A percentile compares a stretch with the other conserved stretches of the same genome.
Evolutionary conservation across 2,797 vertebrate species (phyloP).

Genomic region (Sebastes kiyomatsui): DNA sequence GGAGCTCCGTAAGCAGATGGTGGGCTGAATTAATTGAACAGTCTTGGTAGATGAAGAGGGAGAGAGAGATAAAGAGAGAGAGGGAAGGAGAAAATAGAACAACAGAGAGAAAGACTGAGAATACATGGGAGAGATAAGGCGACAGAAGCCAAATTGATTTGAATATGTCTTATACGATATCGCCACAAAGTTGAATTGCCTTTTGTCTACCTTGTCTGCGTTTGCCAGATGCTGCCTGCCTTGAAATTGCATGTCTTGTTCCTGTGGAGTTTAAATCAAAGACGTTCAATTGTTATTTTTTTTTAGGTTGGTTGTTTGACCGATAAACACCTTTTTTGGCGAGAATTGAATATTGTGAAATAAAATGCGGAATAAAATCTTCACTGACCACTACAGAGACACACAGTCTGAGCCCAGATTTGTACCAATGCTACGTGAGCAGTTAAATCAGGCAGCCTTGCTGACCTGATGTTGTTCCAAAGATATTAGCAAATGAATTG

Average conservation of each 20-base stretch:
- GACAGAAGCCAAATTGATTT: constrained; percentile 43
- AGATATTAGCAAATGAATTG: constrained; percentile 71
- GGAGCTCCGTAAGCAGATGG: constrained; percentile 74
- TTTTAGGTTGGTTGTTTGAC: constrained; percentile 1
- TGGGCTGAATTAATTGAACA: constrained; percentile 70
- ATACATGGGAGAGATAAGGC: constrained; percentile 33
- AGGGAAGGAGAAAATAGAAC: constrained; percentile 35
- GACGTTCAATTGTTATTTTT: constrained; percentile 10
- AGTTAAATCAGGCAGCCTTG: constrained; percentile 19
- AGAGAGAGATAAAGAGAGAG: constrained; percentile 38
- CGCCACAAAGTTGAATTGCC: constrained; percentile 25
- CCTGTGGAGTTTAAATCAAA: constrained; percentile 33
- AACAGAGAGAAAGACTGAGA: constrained; percentile 16
- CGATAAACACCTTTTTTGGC: constrained; percentile 1
- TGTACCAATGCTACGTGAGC: background rate
- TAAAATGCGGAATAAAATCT: background rate
- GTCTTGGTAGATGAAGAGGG: constrained; percentile 59
- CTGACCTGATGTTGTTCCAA: constrained; percentile 37
- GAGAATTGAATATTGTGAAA: background rate
- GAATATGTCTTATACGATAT: constrained; percentile 38
- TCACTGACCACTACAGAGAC: background rate
- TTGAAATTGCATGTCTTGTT: constrained; percentile 38
- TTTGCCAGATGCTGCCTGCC: constrained; percentile 23
- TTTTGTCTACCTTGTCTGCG: constrained; percentile 39
- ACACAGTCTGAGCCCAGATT: constrained; percentile 6